Percentiles rank a stretch among this genome's conserved stretches.
phyloP scores from a whole-genome alignment of 2,888 invertebrate genomes.

The Dolichomitus sp. region DNA sequence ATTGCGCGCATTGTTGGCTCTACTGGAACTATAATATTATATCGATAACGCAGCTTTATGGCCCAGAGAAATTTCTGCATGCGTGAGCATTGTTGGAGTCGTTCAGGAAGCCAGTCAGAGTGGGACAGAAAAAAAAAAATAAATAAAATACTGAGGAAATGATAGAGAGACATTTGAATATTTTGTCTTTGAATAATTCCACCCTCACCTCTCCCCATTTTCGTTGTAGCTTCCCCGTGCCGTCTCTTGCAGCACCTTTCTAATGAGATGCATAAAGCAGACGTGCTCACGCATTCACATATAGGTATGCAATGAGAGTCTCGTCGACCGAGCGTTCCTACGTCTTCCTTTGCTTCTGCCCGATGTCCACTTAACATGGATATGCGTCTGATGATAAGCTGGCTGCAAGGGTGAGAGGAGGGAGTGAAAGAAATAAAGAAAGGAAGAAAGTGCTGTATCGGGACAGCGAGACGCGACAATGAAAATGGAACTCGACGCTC shows the following conservation, averaged over 20 bases:
- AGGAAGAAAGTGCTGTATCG: slow-evolving; percentile 14
- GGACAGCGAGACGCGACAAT: slow-evolving; percentile 12
- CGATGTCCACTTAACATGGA: slow-evolving; percentile 78
- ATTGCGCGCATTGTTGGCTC: slow-evolving; percentile 25
- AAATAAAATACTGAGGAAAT: neutral
- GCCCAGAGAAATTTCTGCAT: slow-evolving; percentile 13
- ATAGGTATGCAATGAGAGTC: slow-evolving; percentile 54
- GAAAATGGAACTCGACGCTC: slow-evolving; percentile 8
- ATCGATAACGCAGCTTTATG: slow-evolving; percentile 15
- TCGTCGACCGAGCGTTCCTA: slow-evolving; percentile 48
- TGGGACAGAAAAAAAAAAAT: neutral
- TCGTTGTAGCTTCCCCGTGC: slow-evolving; percentile 37
- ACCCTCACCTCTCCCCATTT: slow-evolving; percentile 1
- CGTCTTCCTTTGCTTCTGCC: slow-evolving; percentile 57
- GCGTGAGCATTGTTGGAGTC: neutral
- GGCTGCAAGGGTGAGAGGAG: slow-evolving; percentile 19
- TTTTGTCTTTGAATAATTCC: slow-evolving; percentile 33
- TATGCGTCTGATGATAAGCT: slow-evolving; percentile 81
- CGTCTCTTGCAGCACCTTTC: slow-evolving; percentile 40
- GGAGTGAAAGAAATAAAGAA: slow-evolving; percentile 21
- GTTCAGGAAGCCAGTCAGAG: neutral
- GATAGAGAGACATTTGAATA: neutral
- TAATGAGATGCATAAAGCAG: slow-evolving; percentile 82
- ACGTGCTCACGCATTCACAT: slow-evolving; percentile 25
- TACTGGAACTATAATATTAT: slow-evolving; percentile 10